phyloP scores from a whole-genome alignment of 2,888 invertebrate genomes.

The Euphydryas editha region DNA sequence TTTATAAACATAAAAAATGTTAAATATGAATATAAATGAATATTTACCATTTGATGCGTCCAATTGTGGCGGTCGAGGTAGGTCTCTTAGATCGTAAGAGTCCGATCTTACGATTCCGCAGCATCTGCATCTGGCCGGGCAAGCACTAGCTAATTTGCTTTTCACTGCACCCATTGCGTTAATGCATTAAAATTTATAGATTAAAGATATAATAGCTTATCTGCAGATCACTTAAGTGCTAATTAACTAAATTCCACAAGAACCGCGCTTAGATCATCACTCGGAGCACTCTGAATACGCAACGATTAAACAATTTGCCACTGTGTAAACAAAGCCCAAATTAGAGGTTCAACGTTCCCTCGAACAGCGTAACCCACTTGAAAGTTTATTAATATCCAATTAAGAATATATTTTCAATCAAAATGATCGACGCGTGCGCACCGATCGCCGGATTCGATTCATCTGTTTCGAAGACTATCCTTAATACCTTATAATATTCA shows the following conservation, averaged over 20 bases:
- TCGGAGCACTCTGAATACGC: slow-evolving; percentile 43
- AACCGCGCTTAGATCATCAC: slow-evolving; percentile 63
- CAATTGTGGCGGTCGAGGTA: slow-evolving; percentile 69
- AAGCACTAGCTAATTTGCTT: slow-evolving; percentile 61
- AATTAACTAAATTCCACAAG: slow-evolving; percentile 53
- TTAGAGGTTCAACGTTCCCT: slow-evolving; percentile 46
- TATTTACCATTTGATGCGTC: slow-evolving; percentile 63
- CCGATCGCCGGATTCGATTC: slow-evolving; percentile 50
- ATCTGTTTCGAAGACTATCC: slow-evolving; percentile 54
- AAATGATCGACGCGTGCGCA: slow-evolving; percentile 59
- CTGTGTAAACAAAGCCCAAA: slow-evolving; percentile 63
- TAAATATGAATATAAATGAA: neutral
- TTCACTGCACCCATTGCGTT: slow-evolving; percentile 66
- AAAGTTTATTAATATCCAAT: slow-evolving; percentile 42
- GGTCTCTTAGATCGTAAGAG: slow-evolving; percentile 68
- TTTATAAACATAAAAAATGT: neutral
- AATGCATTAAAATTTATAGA: slow-evolving; percentile 25
- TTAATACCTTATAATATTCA: slow-evolving; percentile 46
- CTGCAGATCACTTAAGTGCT: slow-evolving; percentile 50
- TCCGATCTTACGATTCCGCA: slow-evolving; percentile 55
- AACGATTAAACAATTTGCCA: slow-evolving; percentile 55
- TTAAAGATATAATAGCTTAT: slow-evolving; percentile 30
- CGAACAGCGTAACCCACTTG: slow-evolving; percentile 41
- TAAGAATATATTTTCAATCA: slow-evolving; percentile 38
- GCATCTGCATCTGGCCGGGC: slow-evolving; percentile 57